phyloP scores from a whole-genome alignment of 1,140 invertebrate genomes.

The Neodiprion virginianus region DNA sequence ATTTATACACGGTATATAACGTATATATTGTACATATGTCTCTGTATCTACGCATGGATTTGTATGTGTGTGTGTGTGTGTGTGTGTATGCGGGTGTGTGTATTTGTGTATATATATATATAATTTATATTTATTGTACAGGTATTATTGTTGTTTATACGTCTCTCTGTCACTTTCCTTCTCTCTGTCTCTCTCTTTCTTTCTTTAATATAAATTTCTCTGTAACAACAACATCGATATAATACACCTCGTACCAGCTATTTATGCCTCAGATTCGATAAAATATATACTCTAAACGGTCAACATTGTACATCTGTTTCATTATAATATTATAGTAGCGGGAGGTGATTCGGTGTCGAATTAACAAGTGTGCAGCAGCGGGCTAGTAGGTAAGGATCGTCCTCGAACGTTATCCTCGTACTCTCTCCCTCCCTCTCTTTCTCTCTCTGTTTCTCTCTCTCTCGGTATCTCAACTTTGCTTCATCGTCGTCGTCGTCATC shows the following conservation, averaged over 20 bases:
- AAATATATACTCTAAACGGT: neutral
- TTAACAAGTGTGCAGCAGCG: constrained; percentile 35
- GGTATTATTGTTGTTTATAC: too few relatives aligned
- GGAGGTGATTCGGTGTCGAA: neutral
- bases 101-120: too few relatives aligned
- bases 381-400: constrained; percentile 44
- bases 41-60: neutral
- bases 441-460: constrained; percentile 23
- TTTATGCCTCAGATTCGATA: neutral
- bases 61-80: too few relatives aligned
- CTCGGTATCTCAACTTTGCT: constrained; percentile 21
- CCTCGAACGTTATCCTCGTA: constrained; percentile 27
- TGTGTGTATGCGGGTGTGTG: too few relatives aligned
- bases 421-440: neutral
- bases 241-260: constrained; percentile 35
- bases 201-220: constrained; percentile 13
- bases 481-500: neutral
- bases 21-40: neutral
- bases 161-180: constrained; percentile 14
- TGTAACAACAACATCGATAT: neutral
- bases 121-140: too few relatives aligned
- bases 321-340: constrained; percentile 35
- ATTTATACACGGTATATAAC: neutral
- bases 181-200: constrained; percentile 14
- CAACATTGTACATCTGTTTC: too few relatives aligned